Evolutionary conservation across 1,140 invertebrate species (phyloP).

Genomic region (Formica exsecta): DNA sequence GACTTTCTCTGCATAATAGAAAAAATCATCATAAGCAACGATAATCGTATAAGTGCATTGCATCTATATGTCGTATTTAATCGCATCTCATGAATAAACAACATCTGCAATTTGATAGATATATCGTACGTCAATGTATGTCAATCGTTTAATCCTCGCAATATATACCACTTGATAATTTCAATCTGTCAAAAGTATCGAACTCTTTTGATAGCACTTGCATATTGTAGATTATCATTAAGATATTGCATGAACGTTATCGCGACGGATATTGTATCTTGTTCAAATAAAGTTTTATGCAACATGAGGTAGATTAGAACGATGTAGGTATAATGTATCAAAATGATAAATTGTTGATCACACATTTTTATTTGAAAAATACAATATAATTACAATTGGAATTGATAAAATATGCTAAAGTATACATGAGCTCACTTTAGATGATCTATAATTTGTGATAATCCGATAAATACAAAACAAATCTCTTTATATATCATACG

Average conservation of each 20-base stretch:
- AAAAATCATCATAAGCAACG: not conserved
- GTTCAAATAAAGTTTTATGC: not conserved
- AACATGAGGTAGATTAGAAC: not conserved
- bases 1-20: not conserved
- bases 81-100: not conserved
- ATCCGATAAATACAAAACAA: too few species aligned
- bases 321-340: not conserved
- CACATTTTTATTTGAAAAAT: constrained; percentile 14
- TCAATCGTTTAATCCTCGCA: not conserved
- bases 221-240: not conserved
- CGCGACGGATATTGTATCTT: not conserved
- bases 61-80: not conserved
- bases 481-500: too few species aligned
- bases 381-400: not conserved
- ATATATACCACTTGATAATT: constrained; percentile 15
- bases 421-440: too few species aligned
- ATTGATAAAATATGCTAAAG: too few species aligned
- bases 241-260: not conserved
- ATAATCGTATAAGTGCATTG: not conserved
- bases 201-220: not conserved
- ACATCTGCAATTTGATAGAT: not conserved
- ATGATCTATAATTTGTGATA: too few species aligned
- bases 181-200: not conserved
- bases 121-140: constrained; percentile 1
- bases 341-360: not conserved